These are phyloP conservation scores for Drosophila baimaii DNA, from an alignment of 1,140 invertebrate species.

Conservation along the genomic window DNA sequence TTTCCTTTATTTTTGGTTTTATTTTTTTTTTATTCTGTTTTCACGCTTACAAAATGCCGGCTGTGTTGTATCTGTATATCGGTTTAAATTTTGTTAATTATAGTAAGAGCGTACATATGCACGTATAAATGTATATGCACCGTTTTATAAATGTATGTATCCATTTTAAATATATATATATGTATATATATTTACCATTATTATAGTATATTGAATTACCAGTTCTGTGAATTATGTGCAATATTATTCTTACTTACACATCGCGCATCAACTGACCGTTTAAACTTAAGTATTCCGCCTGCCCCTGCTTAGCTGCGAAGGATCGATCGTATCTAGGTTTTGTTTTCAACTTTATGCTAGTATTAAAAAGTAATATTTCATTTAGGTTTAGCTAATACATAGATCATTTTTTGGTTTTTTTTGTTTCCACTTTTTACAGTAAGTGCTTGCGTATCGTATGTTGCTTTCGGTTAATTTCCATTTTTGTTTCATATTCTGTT, in stretches of 20 bases:
- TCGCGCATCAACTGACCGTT: constrained; percentile 45
- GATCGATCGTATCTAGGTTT: constrained; percentile 56
- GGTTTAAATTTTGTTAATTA: constrained; percentile 82
- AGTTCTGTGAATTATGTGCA: constrained; percentile 78
- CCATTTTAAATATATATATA: constrained; percentile 45
- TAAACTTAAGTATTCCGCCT: constrained; percentile 45
- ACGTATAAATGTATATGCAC: constrained; percentile 47
- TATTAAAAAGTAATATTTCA: constrained; percentile 78
- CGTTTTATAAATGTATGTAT: constrained; percentile 52
- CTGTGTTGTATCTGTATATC: constrained; percentile 52
- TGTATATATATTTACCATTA: constrained; percentile 40
- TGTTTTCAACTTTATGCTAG: constrained; percentile 66
- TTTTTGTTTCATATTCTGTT: constrained; percentile 34
- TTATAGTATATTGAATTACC: constrained; percentile 61
- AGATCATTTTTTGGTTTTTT: constrained; percentile 58
- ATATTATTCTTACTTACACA: constrained; percentile 53
- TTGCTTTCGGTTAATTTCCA: constrained; percentile 40
- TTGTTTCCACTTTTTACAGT: constrained; percentile 73
- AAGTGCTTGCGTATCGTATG: constrained; percentile 60
- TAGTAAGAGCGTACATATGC: constrained; percentile 58
- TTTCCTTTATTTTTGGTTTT: constrained; percentile 29
- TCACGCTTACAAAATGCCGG: constrained; percentile 50
- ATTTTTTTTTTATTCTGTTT: constrained; percentile 19
- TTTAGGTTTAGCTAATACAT: constrained; percentile 79
- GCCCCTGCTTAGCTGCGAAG: constrained; percentile 26